These are phyloP conservation scores for Phalacrocorax pelagicus DNA, from an alignment of 2,113 vertebrate species.

Conservation along the genomic window DNA sequence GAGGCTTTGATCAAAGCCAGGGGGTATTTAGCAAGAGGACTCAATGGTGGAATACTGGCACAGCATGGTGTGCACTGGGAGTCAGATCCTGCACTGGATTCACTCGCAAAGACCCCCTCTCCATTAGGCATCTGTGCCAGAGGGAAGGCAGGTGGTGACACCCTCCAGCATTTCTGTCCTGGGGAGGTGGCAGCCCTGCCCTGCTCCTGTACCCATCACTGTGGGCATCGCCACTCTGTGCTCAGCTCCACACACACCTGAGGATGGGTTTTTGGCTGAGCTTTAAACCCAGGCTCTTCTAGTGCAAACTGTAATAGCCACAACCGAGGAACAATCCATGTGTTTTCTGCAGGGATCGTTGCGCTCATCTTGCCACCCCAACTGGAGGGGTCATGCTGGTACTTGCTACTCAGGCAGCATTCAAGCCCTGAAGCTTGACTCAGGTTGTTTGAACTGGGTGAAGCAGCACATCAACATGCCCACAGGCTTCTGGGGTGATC, in stretches of 20 bases:
- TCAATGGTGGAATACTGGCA: not conserved
- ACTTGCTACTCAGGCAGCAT: not conserved
- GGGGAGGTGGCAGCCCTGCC: not conserved
- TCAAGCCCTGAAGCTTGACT: not conserved
- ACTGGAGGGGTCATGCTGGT: accelerated
- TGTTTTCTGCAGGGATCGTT: not conserved
- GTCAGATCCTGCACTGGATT: not conserved
- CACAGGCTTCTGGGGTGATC: not conserved
- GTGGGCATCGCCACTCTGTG: not conserved
- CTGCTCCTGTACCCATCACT: not conserved
- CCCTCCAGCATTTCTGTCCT: not conserved
- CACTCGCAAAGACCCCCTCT: accelerated
- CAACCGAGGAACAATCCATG: accelerated
- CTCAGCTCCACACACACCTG: not conserved
- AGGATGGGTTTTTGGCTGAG: not conserved
- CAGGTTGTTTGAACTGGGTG: not conserved
- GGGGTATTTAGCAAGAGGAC: not conserved
- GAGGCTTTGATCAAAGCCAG: not conserved
- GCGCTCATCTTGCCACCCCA: not conserved
- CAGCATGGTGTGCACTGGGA: not conserved
- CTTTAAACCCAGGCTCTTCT: not conserved
- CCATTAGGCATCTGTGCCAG: not conserved
- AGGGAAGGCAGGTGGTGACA: not conserved
- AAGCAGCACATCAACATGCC: not conserved
- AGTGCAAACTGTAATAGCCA: not conserved